Conservation (phyloP, 2,113 vertebrate species). For the Cyphomyrus discorhynchus region DNA sequence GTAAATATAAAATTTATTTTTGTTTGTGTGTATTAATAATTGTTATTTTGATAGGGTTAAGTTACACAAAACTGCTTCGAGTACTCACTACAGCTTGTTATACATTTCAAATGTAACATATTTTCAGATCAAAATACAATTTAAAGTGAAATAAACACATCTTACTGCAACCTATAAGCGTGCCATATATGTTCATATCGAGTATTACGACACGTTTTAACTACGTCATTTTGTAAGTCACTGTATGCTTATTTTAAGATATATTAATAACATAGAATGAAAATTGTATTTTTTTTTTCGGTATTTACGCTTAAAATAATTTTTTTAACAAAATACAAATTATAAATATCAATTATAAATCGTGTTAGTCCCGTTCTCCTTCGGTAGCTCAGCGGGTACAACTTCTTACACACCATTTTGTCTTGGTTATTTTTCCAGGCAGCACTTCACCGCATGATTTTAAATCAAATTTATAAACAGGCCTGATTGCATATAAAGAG, state of each 20-base stretch:
- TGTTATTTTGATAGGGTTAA: neutral
- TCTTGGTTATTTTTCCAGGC: neutral
- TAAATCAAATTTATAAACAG: neutral
- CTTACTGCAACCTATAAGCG: neutral
- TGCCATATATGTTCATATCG: neutral
- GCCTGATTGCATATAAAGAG: neutral
- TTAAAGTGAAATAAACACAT: neutral
- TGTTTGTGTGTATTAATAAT: neutral
- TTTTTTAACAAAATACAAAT: neutral
- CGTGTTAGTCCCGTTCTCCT: neutral
- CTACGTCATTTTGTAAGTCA: neutral
- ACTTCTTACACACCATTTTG: neutral
- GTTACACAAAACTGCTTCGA: neutral
- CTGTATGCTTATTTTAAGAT: neutral
- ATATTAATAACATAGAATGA: neutral
- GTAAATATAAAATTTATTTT: neutral
- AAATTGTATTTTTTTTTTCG: neutral
- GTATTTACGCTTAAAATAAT: neutral
- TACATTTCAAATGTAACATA: neutral
- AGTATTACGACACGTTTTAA: neutral
- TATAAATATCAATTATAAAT: neutral
- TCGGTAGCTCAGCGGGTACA: neutral
- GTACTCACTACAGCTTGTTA: neutral
- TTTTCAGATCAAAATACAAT: neutral
- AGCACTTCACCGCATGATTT: neutral